Conservation (phyloP, 2,888 invertebrate genomes). For the Globia sparganii region DNA sequence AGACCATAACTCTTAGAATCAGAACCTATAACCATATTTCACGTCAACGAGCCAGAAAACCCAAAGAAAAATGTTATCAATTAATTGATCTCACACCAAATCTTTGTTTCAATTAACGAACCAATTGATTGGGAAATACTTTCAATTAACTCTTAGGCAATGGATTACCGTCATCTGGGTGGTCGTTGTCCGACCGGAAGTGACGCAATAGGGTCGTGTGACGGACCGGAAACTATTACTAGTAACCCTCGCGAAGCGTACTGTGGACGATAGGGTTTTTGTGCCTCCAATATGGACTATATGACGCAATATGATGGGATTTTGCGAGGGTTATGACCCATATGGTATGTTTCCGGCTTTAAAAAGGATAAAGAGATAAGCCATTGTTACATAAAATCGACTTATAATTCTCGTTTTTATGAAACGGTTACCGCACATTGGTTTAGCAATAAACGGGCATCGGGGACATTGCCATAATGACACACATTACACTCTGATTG, state of each 20-base stretch:
- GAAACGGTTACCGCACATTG: neutral
- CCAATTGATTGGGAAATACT: slow-evolving; percentile 74
- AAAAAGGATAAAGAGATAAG: slow-evolving; percentile 43
- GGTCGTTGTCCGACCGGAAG: slow-evolving; percentile 73
- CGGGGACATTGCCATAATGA: neutral
- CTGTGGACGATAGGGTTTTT: slow-evolving; percentile 46
- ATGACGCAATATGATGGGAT: slow-evolving; percentile 33
- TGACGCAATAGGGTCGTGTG: slow-evolving; percentile 80
- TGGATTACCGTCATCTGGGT: slow-evolving; percentile 74
- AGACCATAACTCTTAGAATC: slow-evolving; percentile 23
- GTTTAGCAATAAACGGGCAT: neutral
- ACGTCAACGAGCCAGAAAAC: slow-evolving; percentile 43
- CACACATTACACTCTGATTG: slow-evolving; percentile 7
- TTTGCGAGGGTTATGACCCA: slow-evolving; percentile 25
- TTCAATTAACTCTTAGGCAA: slow-evolving; percentile 78
- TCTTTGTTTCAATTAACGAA: slow-evolving; percentile 65
- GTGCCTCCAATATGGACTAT: slow-evolving; percentile 36
- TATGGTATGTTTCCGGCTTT: slow-evolving; percentile 32
- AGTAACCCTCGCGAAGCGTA: slow-evolving; percentile 60
- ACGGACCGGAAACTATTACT: slow-evolving; percentile 81
- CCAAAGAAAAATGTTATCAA: slow-evolving; percentile 61
- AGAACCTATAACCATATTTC: slow-evolving; percentile 56
- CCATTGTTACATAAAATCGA: slow-evolving; percentile 23
- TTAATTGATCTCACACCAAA: slow-evolving; percentile 66
- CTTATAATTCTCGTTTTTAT: neutral